These are phyloP conservation scores for Eumeta japonica DNA, from an alignment of 1,140 invertebrate genomes.

Conservation along the genomic window DNA sequence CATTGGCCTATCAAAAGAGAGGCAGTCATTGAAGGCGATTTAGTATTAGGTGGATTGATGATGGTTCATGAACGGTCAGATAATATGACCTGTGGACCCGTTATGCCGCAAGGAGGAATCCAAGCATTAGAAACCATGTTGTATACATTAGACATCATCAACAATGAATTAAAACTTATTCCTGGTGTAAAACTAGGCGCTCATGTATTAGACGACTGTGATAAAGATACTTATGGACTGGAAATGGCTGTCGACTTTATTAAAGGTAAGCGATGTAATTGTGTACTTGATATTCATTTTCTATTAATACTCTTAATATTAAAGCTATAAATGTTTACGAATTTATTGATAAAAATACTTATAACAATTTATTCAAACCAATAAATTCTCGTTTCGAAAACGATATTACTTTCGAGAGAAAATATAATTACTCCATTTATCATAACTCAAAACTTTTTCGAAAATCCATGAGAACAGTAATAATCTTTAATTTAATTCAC, in stretches of 20 bases:
- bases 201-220: constrained; percentile 91
- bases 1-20: constrained; percentile 85
- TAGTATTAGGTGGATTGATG: constrained; percentile 87
- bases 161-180: constrained; percentile 61
- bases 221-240: constrained; percentile 93
- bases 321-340: too few species aligned
- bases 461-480: too few species aligned
- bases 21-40: constrained; percentile 80
- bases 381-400: too few species aligned
- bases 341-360: too few species aligned
- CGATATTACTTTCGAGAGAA: too few species aligned
- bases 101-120: constrained; percentile 92
- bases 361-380: too few species aligned
- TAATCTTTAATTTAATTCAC: too few species aligned
- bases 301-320: too few species aligned
- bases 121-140: constrained; percentile 92
- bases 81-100: constrained; percentile 78
- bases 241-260: constrained; percentile 97
- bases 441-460: too few species aligned
- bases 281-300: too few species aligned
- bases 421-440: too few species aligned
- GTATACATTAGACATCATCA: constrained; percentile 84
- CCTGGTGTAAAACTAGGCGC: constrained; percentile 83
- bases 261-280: constrained; percentile 93
- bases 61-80: constrained; percentile 88